Conservation (phyloP, 1,140 invertebrate species). For the Bilobella aurantiaca region DNA sequence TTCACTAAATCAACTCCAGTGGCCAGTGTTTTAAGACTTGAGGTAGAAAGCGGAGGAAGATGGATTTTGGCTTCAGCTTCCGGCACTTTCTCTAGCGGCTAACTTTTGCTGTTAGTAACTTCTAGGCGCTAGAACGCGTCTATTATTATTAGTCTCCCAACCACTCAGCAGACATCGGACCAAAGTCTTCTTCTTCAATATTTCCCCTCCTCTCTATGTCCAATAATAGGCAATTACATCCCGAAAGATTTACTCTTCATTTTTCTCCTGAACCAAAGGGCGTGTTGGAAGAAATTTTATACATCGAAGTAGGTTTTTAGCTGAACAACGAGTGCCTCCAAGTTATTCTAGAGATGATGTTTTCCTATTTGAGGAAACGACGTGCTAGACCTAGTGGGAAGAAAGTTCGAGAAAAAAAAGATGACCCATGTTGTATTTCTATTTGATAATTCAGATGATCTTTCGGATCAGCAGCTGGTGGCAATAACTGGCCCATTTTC, state of each 20-base stretch:
- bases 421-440: background rate
- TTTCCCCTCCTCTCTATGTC: too few relatives aligned
- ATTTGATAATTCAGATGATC: slow-evolving; percentile 1
- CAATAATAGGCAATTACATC: too few relatives aligned
- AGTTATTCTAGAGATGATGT: background rate
- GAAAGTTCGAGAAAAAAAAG: background rate
- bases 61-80: too few relatives aligned
- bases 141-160: too few relatives aligned
- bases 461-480: background rate
- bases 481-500: background rate
- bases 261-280: background rate
- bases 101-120: too few relatives aligned
- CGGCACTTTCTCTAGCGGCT: too few relatives aligned
- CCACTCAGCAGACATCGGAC: too few relatives aligned
- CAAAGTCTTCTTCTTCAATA: too few relatives aligned
- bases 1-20: too few relatives aligned
- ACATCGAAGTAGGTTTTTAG: slow-evolving; percentile 7
- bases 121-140: too few relatives aligned
- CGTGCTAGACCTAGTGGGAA: background rate
- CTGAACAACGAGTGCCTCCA: slow-evolving; percentile 2
- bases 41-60: too few relatives aligned
- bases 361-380: background rate
- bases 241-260: background rate
- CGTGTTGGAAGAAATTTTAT: background rate
- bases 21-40: too few relatives aligned